These are phyloP conservation scores for Stictonetta naevosa DNA, from an alignment of 2,113 vertebrate species.

Conservation along the genomic window DNA sequence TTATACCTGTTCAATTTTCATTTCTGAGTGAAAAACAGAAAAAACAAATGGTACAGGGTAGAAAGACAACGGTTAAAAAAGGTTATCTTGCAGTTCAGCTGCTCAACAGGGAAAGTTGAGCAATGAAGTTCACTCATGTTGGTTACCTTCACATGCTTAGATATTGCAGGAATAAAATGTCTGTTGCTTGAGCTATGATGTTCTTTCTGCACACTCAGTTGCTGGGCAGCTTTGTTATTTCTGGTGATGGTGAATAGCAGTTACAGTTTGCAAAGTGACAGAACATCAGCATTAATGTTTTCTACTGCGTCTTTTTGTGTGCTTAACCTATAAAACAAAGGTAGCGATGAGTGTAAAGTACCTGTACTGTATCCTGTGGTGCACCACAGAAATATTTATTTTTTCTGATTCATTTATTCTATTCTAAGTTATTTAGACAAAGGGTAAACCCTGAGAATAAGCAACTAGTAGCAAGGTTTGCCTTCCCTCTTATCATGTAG, in stretches of 20 bases:
- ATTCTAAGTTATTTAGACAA: background rate
- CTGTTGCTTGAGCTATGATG: accelerated
- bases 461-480: background rate
- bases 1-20: background rate
- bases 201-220: background rate
- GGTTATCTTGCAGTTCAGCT: background rate
- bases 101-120: accelerated
- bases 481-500: background rate
- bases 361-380: background rate
- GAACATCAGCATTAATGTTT: accelerated
- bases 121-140: background rate
- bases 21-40: background rate
- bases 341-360: background rate
- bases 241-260: background rate
- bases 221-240: background rate
- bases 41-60: no score
- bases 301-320: background rate
- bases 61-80: background rate
- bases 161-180: background rate
- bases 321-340: accelerated
- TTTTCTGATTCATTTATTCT: background rate
- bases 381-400: background rate
- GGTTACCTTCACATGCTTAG: background rate
- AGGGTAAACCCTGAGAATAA: background rate
- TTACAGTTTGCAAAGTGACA: background rate